Percentiles rank a stretch among this genome's conserved stretches.
Evolutionary conservation across 2,888 invertebrate genomes (phyloP).

Genomic region (Stenotaenia linearis): DNA sequence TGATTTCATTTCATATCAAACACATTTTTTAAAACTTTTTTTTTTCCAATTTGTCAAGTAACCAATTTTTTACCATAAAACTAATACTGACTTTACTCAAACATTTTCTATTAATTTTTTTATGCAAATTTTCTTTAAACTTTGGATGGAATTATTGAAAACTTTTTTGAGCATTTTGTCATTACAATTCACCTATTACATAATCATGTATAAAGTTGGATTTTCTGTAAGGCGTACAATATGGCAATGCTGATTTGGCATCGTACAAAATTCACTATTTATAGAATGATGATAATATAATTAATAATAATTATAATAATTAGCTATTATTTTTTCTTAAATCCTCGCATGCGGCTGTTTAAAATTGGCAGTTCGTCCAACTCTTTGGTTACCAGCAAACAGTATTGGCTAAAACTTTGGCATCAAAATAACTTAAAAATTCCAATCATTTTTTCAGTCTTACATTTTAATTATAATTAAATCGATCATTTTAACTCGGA

Average conservation of each 20-base stretch:
- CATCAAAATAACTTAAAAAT: background rate
- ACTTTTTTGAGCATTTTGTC: constrained; percentile 2
- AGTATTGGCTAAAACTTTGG: background rate
- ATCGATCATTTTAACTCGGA: no score
- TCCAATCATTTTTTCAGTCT: background rate
- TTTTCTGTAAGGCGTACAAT: constrained; percentile 9
- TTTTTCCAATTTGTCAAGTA: background rate
- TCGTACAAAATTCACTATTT: constrained; percentile 9
- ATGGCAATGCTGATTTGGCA: constrained; percentile 5
- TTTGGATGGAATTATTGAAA: constrained; percentile 9
- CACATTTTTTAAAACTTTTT: background rate
- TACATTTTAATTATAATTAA: background rate
- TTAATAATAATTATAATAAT: background rate
- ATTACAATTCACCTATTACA: constrained; percentile 3
- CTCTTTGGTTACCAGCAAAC: constrained; percentile 4
- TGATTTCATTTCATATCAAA: background rate
- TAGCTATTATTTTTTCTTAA: background rate
- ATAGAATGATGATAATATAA: background rate
- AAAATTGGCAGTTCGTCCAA: background rate
- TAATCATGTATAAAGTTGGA: constrained; percentile 4
- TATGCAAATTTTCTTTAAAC: background rate
- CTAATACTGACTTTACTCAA: constrained; percentile 4
- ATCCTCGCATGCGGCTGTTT: background rate
- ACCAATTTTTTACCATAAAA: constrained; percentile 4
- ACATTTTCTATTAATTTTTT: background rate